Evolutionary conservation across 1,140 invertebrate genomes (phyloP).

Genomic region (Melipona quadrifasciata): DNA sequence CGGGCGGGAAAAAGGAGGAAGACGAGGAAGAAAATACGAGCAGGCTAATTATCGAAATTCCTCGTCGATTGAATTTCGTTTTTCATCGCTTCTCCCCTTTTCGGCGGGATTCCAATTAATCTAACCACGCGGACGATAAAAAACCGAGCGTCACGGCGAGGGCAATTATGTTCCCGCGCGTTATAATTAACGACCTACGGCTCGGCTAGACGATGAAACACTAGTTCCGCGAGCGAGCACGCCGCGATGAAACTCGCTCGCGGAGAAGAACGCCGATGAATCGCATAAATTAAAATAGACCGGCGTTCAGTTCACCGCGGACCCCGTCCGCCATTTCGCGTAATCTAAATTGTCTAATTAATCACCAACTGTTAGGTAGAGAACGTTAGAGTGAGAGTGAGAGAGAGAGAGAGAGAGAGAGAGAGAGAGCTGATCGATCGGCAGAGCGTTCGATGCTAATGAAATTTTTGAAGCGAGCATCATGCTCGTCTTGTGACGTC

Average conservation of each 20-base stretch:
- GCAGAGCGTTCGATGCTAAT: neutral
- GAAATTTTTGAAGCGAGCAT: neutral
- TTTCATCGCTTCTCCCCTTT: too few relatives aligned
- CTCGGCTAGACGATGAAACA: constrained; percentile 17
- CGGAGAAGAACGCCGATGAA: neutral
- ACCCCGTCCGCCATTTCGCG: neutral
- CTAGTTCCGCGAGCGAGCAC: constrained; percentile 5
- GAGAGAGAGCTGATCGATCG: neutral
- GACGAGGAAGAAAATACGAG: neutral
- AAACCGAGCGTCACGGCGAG: neutral
- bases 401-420: too few relatives aligned
- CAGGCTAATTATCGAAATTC: neutral
- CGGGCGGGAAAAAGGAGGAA: neutral
- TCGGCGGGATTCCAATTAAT: neutral
- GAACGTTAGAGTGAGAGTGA: too few relatives aligned
- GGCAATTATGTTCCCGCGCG: constrained; percentile 18
- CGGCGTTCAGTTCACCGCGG: neutral
- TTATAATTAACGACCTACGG: constrained; percentile 20
- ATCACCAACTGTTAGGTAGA: neutral
- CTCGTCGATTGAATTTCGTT: too few relatives aligned
- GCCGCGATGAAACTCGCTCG: neutral
- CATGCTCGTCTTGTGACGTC: neutral
- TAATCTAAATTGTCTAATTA: constrained; percentile 30
- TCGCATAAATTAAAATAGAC: constrained; percentile 30
- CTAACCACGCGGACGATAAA: neutral